Conservation (phyloP, 2,888 invertebrate species). For the Euzophera pinguis region DNA sequence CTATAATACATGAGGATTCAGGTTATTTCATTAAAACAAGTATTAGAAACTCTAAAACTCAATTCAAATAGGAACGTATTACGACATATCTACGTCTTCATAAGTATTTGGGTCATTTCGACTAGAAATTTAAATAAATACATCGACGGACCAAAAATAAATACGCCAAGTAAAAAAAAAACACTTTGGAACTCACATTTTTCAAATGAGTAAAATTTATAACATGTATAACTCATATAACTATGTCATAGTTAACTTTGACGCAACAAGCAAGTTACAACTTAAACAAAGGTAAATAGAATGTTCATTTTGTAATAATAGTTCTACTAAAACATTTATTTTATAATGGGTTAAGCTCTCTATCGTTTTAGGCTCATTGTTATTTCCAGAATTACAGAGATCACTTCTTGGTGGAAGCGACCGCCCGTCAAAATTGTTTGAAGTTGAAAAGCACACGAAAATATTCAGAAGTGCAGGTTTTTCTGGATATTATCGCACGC, state of each 20-base stretch:
- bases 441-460: constrained; percentile 26
- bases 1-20: constrained; percentile 52
- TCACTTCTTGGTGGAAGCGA: constrained; percentile 34
- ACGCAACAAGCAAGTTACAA: constrained; percentile 72
- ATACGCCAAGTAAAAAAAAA: constrained; percentile 47
- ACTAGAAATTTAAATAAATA: constrained; percentile 65
- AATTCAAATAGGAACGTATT: constrained; percentile 64
- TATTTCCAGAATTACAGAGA: constrained; percentile 60
- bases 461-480: constrained; percentile 45
- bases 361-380: constrained; percentile 72
- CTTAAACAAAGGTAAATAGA: constrained; percentile 74
- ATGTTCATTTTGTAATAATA: constrained; percentile 63
- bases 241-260: constrained; percentile 60
- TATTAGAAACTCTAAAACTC: constrained; percentile 43
- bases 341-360: constrained; percentile 72
- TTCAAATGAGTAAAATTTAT: constrained; percentile 42
- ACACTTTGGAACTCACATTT: constrained; percentile 31
- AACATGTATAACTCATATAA: constrained; percentile 52
- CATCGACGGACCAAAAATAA: constrained; percentile 45
- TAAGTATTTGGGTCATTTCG: constrained; percentile 62
- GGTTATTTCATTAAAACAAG: constrained; percentile 33
- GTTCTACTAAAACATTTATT: constrained; percentile 74
- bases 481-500: constrained; percentile 30
- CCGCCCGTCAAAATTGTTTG: constrained; percentile 13
- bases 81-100: constrained; percentile 47